Conservation (phyloP, 2,888 invertebrate genomes). For the Yponomeuta malinellus region DNA sequence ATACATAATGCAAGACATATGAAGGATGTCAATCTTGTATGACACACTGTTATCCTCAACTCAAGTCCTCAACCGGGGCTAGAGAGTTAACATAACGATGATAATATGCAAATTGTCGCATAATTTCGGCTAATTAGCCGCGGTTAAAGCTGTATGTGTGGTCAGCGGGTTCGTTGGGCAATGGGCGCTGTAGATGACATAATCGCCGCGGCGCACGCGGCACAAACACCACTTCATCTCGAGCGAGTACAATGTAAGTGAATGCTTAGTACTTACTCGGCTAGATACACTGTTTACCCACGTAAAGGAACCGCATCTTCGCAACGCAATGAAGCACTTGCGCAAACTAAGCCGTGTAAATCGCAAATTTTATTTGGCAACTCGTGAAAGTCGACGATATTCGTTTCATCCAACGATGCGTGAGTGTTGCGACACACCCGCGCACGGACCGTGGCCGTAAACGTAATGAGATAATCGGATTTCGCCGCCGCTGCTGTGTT, state of each 20-base stretch:
- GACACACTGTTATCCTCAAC: not conserved
- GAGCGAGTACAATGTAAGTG: not conserved
- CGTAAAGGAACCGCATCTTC: too few relatives aligned
- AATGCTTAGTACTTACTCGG: not conserved
- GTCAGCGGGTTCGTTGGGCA: not conserved
- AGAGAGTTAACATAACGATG: not conserved
- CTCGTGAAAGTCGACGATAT: constrained; percentile 57
- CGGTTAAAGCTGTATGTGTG: not conserved
- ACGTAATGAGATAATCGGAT: not conserved
- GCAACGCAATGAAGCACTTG: constrained; percentile 2
- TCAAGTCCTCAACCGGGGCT: not conserved
- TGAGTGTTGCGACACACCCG: not conserved
- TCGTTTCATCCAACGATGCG: constrained; percentile 33
- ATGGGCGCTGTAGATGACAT: not conserved
- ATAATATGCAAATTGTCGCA: constrained; percentile 1
- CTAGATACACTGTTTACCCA: not conserved
- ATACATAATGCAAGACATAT: not conserved
- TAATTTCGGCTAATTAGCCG: not conserved
- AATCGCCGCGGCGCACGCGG: not conserved
- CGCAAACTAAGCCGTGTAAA: constrained; percentile 15
- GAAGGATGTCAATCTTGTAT: not conserved
- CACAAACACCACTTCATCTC: not conserved
- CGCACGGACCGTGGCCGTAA: not conserved
- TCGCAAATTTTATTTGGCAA: constrained; percentile 65
- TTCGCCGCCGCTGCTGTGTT: not conserved